Base-by-base conservation (phyloP, 1,140 invertebrate species). In the Lordiphosa stackelbergi region DNA sequence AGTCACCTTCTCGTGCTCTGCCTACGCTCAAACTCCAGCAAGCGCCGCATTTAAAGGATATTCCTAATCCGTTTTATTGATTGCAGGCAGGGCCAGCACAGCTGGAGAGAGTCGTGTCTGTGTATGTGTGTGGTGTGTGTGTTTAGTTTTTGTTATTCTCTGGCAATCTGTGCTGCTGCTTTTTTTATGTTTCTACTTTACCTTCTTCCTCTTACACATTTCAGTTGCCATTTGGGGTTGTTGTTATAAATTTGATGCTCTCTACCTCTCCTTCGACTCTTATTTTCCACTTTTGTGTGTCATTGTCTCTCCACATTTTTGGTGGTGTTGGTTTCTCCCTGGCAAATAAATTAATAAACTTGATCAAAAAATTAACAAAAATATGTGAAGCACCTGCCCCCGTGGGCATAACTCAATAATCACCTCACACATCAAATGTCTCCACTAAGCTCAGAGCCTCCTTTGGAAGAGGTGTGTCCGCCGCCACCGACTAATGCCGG, bases 61-160 rank as follows among this genome's bases (percentile, higher is more conserved):
- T 77, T 83, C 56, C 77, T 83, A 81, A 81, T 81, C 77, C 77
- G 77, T 81, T 81, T 81, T 81, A 81, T 81, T 81, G 77, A 81
- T 81, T 81, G 77, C 77, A 83, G 66, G 62, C 43, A 59, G 11
- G 43, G 36, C 28, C 46, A 51, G 47, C 65, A 69, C 61, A 68
- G 56, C 46, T 69, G 66, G 64, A 69, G 56, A 22, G 65, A 24
- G 22, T 24, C 57, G n/a, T 38, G 9, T 11, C 16, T 47, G 8
- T 51, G 41, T 42, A 22, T 58, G 24, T 61, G 16, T 16, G 16
- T 16, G 16, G 38, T 35, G 53, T 48, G 11, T 56, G 56, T 64
- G 56, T 77, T 43, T 75, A 69, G 73, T 78, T 62, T 35, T 77
- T 71, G 66, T 69, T 73, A 22, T 59, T 54, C 48, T 46, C 53